Conservation (phyloP, 2,113 vertebrate species). For the Isichthys henryi region DNA sequence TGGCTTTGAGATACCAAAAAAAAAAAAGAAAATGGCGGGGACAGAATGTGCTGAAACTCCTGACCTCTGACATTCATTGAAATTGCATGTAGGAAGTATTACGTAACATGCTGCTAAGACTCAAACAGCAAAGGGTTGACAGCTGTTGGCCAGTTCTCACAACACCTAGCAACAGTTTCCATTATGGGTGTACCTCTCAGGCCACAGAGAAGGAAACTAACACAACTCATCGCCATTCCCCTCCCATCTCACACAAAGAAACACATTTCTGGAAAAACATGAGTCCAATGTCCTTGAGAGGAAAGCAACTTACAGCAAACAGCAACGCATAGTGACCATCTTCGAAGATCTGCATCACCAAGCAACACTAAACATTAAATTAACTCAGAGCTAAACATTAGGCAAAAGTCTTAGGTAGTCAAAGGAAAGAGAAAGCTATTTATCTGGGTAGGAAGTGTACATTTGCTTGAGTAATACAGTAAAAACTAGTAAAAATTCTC, state of each 20-base stretch:
- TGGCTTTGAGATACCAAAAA: slow-evolving; percentile 21
- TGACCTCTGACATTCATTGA: slow-evolving; percentile 28
- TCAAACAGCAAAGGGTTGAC: not conserved
- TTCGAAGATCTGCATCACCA: not conserved
- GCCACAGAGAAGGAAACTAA: not conserved
- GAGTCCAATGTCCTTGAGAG: not conserved
- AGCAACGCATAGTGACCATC: not conserved
- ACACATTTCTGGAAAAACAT: not conserved
- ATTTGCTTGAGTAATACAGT: not conserved
- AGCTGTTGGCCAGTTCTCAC: slow-evolving; percentile 24
- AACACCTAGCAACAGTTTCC: slow-evolving; percentile 42
- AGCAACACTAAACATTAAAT: not conserved
- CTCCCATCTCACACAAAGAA: not conserved
- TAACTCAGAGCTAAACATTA: not conserved
- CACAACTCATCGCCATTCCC: not conserved
- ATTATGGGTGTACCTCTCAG: slow-evolving; percentile 9
- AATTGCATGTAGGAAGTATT: slow-evolving; percentile 18
- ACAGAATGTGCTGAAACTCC: slow-evolving; percentile 30
- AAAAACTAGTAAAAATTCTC: not conserved
- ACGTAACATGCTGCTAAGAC: slow-evolving; percentile 7
- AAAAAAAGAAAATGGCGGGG: slow-evolving; percentile 20
- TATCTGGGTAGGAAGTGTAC: not conserved
- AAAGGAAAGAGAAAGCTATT: not conserved
- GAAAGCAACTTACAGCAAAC: not conserved
- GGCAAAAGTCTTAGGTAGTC: not conserved